These are phyloP conservation scores for Rhopalosiphum padi DNA, from an alignment of 1,140 invertebrate genomes.

Conservation along the genomic window DNA sequence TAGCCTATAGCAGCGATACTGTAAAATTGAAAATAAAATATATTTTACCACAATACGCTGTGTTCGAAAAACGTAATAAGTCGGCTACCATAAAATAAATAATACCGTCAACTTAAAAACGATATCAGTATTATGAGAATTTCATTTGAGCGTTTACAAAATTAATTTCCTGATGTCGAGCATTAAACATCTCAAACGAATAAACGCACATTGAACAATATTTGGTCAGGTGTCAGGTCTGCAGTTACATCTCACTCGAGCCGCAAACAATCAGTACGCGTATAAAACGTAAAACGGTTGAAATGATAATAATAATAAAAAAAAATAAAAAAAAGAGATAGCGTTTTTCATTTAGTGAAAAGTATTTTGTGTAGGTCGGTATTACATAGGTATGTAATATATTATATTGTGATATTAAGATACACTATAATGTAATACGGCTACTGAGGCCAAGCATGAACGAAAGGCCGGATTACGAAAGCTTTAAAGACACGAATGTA, in stretches of 20 bases:
- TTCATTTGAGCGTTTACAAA: background rate
- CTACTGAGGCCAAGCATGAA: background rate
- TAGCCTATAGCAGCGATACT: background rate
- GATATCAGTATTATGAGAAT: background rate
- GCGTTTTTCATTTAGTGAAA: background rate
- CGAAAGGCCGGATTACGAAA: background rate
- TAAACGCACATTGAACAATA: background rate
- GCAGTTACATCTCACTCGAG: background rate
- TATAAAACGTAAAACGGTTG: background rate
- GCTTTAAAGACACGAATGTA: background rate
- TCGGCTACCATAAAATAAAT: background rate
- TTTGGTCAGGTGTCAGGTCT: background rate
- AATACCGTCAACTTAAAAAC: constrained; percentile 10
- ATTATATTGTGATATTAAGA: background rate
- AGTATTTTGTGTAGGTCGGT: background rate
- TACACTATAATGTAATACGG: background rate
- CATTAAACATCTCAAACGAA: background rate
- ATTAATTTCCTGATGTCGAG: background rate
- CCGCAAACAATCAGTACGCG: background rate
- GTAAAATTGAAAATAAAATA: background rate
- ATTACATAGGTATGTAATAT: background rate
- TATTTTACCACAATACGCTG: background rate
- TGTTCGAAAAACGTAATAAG: background rate
- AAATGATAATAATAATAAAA: background rate
- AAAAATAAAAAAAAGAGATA: background rate